These are phyloP conservation scores for Aegithalos caudatus DNA, from an alignment of 2,113 vertebrate genomes.

Conservation along the genomic window DNA sequence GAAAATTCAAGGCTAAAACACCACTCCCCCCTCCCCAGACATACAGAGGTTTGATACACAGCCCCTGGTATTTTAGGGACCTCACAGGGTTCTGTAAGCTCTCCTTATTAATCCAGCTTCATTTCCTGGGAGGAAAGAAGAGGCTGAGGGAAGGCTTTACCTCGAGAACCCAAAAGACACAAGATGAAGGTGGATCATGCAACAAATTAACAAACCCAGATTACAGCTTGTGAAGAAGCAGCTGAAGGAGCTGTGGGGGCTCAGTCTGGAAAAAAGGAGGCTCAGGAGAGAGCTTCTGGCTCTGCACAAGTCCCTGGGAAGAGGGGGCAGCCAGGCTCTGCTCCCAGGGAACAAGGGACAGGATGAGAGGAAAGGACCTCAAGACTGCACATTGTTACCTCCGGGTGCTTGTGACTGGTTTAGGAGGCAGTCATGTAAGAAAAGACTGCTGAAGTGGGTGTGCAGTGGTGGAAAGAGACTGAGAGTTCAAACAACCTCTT, in stretches of 20 bases:
- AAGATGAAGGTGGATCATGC: background rate
- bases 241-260: background rate
- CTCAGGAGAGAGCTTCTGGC: background rate
- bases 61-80: background rate
- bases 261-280: background rate
- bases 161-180: background rate
- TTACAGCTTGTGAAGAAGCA: background rate
- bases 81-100: background rate
- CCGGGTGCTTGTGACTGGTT: background rate
- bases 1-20: background rate
- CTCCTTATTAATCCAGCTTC: background rate
- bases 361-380: rapidly evolving
- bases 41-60: background rate
- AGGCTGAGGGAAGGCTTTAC: background rate
- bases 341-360: background rate
- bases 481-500: background rate
- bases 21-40: background rate
- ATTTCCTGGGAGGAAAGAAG: background rate
- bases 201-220: background rate
- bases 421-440: background rate
- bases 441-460: background rate
- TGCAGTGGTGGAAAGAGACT: background rate
- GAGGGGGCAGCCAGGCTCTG: background rate
- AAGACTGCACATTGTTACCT: background rate
- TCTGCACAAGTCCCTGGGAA: background rate